A percentile compares a stretch with the other conserved stretches of the same genome.
Evolutionary conservation across 2,888 invertebrate genomes (phyloP).

Genomic region (Cosmia trapezina): DNA sequence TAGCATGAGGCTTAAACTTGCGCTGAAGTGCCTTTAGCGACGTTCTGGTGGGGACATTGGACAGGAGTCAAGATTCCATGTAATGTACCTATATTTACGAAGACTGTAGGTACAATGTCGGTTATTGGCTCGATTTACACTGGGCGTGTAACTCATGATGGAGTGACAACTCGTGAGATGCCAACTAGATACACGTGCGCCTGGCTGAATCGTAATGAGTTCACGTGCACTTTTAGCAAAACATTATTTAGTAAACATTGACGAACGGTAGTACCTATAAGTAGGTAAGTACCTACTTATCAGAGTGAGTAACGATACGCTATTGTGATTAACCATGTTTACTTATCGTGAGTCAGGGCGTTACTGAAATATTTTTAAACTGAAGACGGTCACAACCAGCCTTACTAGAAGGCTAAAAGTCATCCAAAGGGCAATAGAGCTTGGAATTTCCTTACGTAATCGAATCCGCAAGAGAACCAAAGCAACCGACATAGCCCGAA

Average conservation of each 20-base stretch:
- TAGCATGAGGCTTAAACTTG: slow-evolving; percentile 29
- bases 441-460: too few species aligned
- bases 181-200: slow-evolving; percentile 56
- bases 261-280: slow-evolving; percentile 10
- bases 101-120: slow-evolving; percentile 17
- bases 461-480: too few species aligned
- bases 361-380: not conserved
- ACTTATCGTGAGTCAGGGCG: slow-evolving; percentile 21
- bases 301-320: slow-evolving; percentile 1
- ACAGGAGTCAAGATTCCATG: slow-evolving; percentile 68
- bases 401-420: too few species aligned
- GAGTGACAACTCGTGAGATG: slow-evolving; percentile 41
- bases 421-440: too few species aligned
- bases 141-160: slow-evolving; percentile 45
- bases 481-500: too few species aligned
- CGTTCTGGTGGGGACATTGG: slow-evolving; percentile 56
- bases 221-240: slow-evolving; percentile 35
- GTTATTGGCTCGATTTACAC: slow-evolving; percentile 44
- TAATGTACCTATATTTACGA: slow-evolving; percentile 48
- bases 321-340: slow-evolving; percentile 24
- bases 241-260: slow-evolving; percentile 44
- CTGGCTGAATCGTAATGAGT: slow-evolving; percentile 3
- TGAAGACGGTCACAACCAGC: not conserved
- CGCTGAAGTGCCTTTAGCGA: not conserved
- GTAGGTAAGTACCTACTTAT: not conserved